These are phyloP conservation scores for Chironomus tentans DNA, from an alignment of 2,888 invertebrate genomes.

Conservation along the genomic window DNA sequence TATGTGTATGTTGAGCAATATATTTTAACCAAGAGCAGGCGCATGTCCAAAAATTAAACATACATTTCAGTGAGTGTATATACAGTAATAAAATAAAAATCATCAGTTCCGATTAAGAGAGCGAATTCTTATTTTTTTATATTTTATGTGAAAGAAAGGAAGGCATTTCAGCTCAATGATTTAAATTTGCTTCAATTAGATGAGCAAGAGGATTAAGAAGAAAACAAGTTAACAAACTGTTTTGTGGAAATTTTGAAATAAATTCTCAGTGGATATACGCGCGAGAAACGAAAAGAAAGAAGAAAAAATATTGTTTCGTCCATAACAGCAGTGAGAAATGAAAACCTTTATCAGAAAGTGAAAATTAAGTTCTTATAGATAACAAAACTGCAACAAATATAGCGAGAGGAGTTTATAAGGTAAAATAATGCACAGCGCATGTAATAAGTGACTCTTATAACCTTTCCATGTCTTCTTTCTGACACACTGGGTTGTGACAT, in stretches of 20 bases:
- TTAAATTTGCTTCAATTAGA: slow-evolving; percentile 25
- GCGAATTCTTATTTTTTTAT: background rate
- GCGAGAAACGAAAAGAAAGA: background rate
- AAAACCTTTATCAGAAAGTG: background rate
- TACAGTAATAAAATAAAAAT: slow-evolving; percentile 9
- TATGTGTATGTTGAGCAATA: background rate
- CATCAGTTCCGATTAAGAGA: slow-evolving; percentile 1
- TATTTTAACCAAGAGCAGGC: slow-evolving; percentile 10
- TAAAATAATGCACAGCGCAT: background rate
- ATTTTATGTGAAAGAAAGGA: background rate
- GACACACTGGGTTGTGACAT: background rate
- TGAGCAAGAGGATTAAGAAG: too few relatives aligned
- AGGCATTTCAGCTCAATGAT: slow-evolving; percentile 14
- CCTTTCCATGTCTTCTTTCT: background rate
- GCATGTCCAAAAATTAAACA: slow-evolving; percentile 27
- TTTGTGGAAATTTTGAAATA: too few relatives aligned
- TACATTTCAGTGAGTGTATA: background rate
- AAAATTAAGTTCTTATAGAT: background rate
- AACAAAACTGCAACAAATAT: background rate
- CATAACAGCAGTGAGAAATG: background rate
- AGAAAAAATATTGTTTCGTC: background rate
- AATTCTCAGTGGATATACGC: background rate
- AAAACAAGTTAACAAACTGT: background rate
- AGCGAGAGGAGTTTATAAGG: background rate
- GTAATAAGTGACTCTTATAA: background rate